Percentiles rank a stretch among this genome's conserved stretches.
Conservation (phyloP, 2,888 invertebrate species). For the Zhengitettix transpicula region DNA sequence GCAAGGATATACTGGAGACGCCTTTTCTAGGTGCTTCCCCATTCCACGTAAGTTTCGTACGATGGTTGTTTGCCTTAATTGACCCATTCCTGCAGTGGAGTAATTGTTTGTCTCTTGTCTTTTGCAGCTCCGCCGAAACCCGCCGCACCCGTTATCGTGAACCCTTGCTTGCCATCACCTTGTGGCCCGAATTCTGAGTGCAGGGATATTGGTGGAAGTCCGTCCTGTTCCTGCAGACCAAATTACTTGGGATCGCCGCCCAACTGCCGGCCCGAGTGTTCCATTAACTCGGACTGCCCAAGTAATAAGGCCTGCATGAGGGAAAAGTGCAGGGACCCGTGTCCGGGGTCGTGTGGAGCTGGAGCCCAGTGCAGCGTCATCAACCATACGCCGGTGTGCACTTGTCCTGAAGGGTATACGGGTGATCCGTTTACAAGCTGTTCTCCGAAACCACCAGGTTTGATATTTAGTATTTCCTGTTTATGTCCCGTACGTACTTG, state of each 20-base stretch:
- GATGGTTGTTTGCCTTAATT: background rate
- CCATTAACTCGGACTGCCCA: conserved; percentile 45
- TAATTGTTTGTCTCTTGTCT: background rate
- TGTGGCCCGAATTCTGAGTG: conserved; percentile 43
- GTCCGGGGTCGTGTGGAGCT: conserved; percentile 52
- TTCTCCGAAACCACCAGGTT: conserved; percentile 34
- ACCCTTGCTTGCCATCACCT: conserved; percentile 23
- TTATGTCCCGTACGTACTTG: too few relatives aligned
- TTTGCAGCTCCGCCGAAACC: conserved; percentile 12
- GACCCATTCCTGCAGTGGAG: background rate
- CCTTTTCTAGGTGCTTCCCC: conserved; percentile 27
- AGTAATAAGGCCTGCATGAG: conserved; percentile 45
- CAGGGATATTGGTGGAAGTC: conserved; percentile 16
- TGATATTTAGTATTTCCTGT: conserved; percentile 24
- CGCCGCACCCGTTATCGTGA: background rate
- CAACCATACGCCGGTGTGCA: conserved; percentile 54
- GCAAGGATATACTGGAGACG: conserved; percentile 27
- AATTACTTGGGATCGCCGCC: conserved; percentile 50
- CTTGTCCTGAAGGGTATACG: conserved; percentile 48
- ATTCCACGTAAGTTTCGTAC: conserved; percentile 13
- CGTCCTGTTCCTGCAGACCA: conserved; percentile 47
- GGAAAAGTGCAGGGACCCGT: conserved; percentile 54
- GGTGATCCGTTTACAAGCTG: conserved; percentile 67
- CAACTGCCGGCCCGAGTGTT: conserved; percentile 48
- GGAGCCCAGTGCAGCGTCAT: conserved; percentile 52